Evolutionary conservation across 2,888 invertebrate species (phyloP), one percentile per base, ranked within the genome.

Genomic region (Formica aserva): DNA sequence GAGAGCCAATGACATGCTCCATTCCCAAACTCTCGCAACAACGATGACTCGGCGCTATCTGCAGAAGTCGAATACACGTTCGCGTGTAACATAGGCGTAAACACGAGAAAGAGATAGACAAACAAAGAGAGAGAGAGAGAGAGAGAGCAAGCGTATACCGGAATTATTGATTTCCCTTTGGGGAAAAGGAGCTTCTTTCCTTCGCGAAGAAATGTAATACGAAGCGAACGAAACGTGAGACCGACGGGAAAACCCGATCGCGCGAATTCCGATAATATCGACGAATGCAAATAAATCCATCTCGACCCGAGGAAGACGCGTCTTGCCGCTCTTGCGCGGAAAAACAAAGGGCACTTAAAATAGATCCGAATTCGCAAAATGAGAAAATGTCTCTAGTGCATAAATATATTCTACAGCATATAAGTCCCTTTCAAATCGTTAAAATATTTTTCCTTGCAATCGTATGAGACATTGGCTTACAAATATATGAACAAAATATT

Each of bases 1-100:
- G 71, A 57, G 71, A 80, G 85, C 84, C 82, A 83, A 83, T 71
- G 88, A 88, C 87, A 86, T 67, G 80, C 81, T 83, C 52, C 60
- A 71, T 88, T 85, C 85, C 76, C 57, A 76, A 82, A 60, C 78
- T 71, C 62, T 71, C 62, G 62, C 84, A 71, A 45, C 83, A 48
- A 9, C 35, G 71, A 83, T 86, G 87, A 87, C 65, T 87, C 67
- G 55, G 35, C 83, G 18, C 22, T 88, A 86, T 83, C 78, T 78
- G 15, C 60, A 35, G 0, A 35, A 57, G 60, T n/a, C 41, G 76
- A 65, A 60, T 66, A 62, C 66, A 63, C 65, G 48, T 38, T 57
- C 38, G 38, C 55, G 65, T 52, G 63, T 45, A 45, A 45, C 81
- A 69, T 63, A 71, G 66, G 81, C 80, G 87, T 75, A 76, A 85